A percentile compares a stretch with the other conserved stretches of the same genome.
These are phyloP conservation scores for Neogobius melanostomus DNA, from an alignment of 2,113 vertebrate genomes.

Conservation along the genomic window DNA sequence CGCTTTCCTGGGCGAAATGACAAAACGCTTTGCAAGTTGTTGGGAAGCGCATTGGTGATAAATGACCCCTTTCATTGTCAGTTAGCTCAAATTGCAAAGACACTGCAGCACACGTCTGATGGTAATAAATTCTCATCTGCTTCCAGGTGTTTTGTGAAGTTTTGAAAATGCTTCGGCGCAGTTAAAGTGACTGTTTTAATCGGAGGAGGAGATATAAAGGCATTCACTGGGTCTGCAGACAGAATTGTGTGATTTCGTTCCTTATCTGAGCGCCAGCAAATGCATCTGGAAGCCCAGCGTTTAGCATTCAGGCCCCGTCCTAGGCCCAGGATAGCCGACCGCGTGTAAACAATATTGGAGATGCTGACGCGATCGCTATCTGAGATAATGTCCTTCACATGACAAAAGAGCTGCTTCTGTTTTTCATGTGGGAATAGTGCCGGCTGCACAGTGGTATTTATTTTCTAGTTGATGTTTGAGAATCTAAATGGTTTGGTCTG, in stretches of 20 bases:
- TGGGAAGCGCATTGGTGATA: slow-evolving; percentile 7
- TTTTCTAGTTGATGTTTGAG: no score
- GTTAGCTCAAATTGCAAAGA: slow-evolving; percentile 2
- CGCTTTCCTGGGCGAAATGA: slow-evolving; percentile 33
- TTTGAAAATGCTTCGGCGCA: slow-evolving; percentile 5
- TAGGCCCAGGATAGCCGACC: slow-evolving; percentile 36
- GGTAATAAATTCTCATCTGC: not conserved
- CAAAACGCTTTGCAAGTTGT: slow-evolving; percentile 14
- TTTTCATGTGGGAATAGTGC: slow-evolving; percentile 10
- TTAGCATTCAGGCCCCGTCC: slow-evolving; percentile 56
- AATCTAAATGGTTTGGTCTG: no score
- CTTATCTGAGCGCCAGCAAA: slow-evolving; percentile 40
- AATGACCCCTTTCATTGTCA: slow-evolving; percentile 14
- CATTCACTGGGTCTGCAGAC: slow-evolving; percentile 27
- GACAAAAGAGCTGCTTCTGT: slow-evolving; percentile 29
- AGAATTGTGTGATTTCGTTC: slow-evolving; percentile 38
- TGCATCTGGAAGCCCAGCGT: slow-evolving; percentile 43
- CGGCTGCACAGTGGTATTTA: not conserved
- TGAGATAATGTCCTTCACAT: slow-evolving; percentile 31
- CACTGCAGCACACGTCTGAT: not conserved
- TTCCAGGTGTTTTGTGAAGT: slow-evolving; percentile 9
- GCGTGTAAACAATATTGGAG: slow-evolving; percentile 56
- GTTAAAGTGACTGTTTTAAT: slow-evolving; percentile 36
- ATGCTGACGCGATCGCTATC: slow-evolving; percentile 25
- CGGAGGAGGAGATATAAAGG: slow-evolving; percentile 30